A percentile compares a stretch with the other conserved stretches of the same genome.
phyloP scores from a whole-genome alignment of 2,113 vertebrate genomes.

The Chinchilla lanigera region DNA sequence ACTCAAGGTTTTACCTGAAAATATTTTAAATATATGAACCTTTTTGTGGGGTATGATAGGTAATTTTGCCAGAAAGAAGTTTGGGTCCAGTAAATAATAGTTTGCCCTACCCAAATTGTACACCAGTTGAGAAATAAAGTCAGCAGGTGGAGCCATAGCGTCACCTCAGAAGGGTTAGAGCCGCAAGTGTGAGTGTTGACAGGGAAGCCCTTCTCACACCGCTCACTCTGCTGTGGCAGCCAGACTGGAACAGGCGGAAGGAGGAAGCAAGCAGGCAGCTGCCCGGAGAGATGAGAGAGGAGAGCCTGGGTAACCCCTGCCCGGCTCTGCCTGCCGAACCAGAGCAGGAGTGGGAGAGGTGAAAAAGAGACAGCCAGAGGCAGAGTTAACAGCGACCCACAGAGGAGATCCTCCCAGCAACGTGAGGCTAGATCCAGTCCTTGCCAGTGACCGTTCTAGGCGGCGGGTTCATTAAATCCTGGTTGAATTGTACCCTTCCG shows the following conservation, averaged over 20 bases:
- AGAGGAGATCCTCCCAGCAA: background rate
- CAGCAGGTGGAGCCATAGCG: conserved; percentile 24
- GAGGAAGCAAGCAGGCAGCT: background rate
- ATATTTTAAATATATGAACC: background rate
- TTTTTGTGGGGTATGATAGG: background rate
- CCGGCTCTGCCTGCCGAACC: background rate
- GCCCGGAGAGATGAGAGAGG: background rate
- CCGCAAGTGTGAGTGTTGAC: accelerated
- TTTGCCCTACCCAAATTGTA: background rate
- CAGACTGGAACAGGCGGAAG: background rate
- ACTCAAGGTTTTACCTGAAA: background rate
- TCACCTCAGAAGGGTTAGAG: background rate
- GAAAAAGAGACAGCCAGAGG: background rate
- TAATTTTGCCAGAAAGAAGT: background rate
- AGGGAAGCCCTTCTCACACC: accelerated
- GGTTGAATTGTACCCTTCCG: background rate
- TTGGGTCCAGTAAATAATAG: background rate
- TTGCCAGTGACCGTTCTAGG: background rate
- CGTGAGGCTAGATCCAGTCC: background rate
- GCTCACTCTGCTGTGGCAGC: background rate
- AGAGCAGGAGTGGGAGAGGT: background rate
- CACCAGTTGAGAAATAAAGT: background rate
- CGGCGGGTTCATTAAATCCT: background rate
- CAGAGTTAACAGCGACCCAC: background rate
- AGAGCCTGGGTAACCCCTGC: accelerated